Conservation (phyloP, 37 sponge, comb jelly and placozoan genomes). For the Amphimedon queenslandica region DNA sequence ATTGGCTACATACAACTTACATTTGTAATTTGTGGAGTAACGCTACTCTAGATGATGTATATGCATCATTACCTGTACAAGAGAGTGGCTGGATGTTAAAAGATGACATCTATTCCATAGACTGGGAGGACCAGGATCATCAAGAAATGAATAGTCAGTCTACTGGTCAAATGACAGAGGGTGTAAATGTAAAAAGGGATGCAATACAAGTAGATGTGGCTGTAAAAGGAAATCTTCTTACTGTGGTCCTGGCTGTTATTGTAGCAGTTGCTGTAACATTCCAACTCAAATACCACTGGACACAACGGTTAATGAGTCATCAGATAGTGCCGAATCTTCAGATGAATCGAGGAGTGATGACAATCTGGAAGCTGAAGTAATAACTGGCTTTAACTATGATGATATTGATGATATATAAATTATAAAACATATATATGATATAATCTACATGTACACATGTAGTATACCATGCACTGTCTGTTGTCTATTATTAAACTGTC, state of each 20-base stretch:
- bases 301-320: too few species aligned
- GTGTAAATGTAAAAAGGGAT: constrained; percentile 24
- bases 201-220: constrained; percentile 7
- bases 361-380: not conserved
- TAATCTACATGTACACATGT: too few species aligned
- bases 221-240: not conserved
- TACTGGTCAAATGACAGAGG: not conserved
- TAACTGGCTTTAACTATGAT: too few species aligned
- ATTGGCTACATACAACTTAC: constrained; percentile 4
- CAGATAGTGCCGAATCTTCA: not conserved
- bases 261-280: constrained; percentile 14
- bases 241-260: constrained; percentile 31
- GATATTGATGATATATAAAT: too few species aligned
- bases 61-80: not conserved
- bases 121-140: not conserved
- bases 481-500: too few species aligned
- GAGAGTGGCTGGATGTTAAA: not conserved
- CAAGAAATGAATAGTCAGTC: not conserved
- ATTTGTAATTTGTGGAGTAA: not conserved
- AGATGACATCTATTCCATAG: not conserved
- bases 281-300: not conserved
- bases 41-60: not conserved
- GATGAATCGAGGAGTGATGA: not conserved
- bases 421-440: too few species aligned
- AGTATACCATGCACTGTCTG: too few species aligned